Evolutionary conservation across 2,888 invertebrate genomes (phyloP).

Genomic region (Himalopsyche japonica): DNA sequence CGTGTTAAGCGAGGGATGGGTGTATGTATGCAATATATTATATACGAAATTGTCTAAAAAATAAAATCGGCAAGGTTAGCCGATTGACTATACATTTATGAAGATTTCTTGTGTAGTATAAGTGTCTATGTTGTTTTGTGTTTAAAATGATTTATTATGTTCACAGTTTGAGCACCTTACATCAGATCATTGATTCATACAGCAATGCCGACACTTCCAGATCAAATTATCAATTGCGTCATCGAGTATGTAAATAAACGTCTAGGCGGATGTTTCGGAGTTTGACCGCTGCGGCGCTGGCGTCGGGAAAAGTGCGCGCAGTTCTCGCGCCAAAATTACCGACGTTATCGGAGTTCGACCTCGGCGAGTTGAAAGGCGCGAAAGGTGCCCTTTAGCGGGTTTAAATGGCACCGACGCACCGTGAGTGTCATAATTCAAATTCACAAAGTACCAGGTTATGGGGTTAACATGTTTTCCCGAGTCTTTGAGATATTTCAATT

Average conservation of each 20-base stretch:
- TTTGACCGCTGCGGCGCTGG: background rate
- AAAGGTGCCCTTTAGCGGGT: constrained; percentile 31
- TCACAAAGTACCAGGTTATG: no score
- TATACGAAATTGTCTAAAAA: no score
- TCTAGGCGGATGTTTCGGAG: background rate
- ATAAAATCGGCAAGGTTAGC: no score
- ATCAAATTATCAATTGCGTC: background rate
- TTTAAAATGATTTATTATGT: no score
- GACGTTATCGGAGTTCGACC: constrained; percentile 18
- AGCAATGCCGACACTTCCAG: background rate
- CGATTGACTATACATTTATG: no score
- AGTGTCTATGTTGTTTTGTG: no score
- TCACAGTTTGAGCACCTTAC: background rate
- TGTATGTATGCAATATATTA: no score
- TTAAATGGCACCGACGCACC: constrained; percentile 12
- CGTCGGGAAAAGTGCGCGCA: background rate
- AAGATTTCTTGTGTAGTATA: no score
- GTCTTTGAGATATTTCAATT: no score
- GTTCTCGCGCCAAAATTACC: constrained; percentile 2
- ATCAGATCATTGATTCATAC: background rate
- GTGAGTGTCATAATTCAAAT: background rate
- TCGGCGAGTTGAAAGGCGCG: constrained; percentile 14
- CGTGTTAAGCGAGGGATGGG: no score
- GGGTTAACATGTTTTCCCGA: no score
- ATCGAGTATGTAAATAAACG: background rate